Conservation (phyloP, 2,888 invertebrate species). For the Lymantria monacha region DNA sequence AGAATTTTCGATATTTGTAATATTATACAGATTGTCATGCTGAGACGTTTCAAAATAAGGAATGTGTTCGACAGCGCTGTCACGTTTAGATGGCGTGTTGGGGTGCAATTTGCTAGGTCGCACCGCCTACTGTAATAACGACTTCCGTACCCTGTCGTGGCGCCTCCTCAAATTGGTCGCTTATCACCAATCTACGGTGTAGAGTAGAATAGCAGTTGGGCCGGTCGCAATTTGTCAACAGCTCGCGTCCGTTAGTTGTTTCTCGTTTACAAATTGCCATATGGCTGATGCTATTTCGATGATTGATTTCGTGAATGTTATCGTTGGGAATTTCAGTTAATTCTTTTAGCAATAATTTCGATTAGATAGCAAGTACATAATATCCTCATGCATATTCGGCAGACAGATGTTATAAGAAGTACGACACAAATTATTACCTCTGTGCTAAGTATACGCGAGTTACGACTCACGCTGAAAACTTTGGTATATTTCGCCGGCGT, state of each 20-base stretch:
- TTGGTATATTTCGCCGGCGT: slow-evolving; percentile 69
- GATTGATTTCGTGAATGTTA: slow-evolving; percentile 23
- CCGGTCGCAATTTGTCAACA: slow-evolving; percentile 75
- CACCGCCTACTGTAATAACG: slow-evolving; percentile 81
- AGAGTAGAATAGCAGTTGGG: slow-evolving; percentile 73
- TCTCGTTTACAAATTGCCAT: slow-evolving; percentile 53
- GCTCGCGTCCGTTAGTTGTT: slow-evolving; percentile 55
- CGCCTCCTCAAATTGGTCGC: slow-evolving; percentile 82
- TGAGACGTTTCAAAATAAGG: slow-evolving; percentile 76
- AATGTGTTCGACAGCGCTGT: slow-evolving; percentile 79
- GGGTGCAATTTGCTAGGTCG: slow-evolving; percentile 76
- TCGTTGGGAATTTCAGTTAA: slow-evolving; percentile 1
- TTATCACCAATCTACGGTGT: slow-evolving; percentile 80
- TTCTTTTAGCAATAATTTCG: background rate
- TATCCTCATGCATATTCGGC: background rate
- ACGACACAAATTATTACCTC: slow-evolving; percentile 53
- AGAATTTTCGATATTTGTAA: slow-evolving; percentile 52
- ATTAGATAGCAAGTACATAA: background rate
- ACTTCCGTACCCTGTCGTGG: slow-evolving; percentile 80
- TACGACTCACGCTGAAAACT: slow-evolving; percentile 67
- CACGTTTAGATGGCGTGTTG: slow-evolving; percentile 80
- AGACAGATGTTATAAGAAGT: slow-evolving; percentile 38
- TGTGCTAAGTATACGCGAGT: slow-evolving; percentile 53
- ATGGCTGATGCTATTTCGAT: slow-evolving; percentile 24
- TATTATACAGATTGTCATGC: slow-evolving; percentile 62